phyloP scores from a whole-genome alignment of 2,113 vertebrate genomes.

The Saccopteryx leptura region DNA sequence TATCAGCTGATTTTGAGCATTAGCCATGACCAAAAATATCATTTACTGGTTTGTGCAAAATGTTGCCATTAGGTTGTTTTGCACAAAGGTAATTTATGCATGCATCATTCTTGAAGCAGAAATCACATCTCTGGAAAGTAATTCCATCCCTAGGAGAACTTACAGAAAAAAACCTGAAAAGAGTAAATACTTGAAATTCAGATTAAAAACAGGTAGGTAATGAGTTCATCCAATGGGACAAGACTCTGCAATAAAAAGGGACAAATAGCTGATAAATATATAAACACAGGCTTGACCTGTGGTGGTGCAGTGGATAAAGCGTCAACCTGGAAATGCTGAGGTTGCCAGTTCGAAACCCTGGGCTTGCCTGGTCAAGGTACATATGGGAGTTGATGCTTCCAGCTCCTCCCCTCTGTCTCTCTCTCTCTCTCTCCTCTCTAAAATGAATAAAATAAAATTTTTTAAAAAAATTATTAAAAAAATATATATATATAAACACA shows the following conservation, averaged over 20 bases:
- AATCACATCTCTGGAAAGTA: background rate
- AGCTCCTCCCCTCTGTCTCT: too few relatives aligned
- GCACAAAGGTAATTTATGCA: background rate
- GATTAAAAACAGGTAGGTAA: background rate
- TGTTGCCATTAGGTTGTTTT: background rate
- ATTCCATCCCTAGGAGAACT: background rate
- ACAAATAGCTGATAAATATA: background rate
- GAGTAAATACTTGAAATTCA: background rate
- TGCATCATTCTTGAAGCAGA: background rate
- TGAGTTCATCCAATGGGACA: background rate
- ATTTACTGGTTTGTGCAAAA: constrained; percentile 4
- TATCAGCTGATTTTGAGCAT: background rate
- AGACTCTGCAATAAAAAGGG: background rate
- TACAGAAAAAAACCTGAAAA: background rate
- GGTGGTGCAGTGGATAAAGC: too few relatives aligned
- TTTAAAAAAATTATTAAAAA: too few relatives aligned
- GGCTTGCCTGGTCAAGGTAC: too few relatives aligned
- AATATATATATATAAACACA: background rate
- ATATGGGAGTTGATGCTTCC: too few relatives aligned
- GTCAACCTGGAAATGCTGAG: too few relatives aligned
- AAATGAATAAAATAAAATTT: too few relatives aligned
- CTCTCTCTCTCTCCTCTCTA: too few relatives aligned
- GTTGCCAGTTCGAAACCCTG: too few relatives aligned
- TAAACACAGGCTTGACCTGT: too few relatives aligned
- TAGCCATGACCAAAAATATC: background rate